Evolutionary conservation across 1,140 invertebrate genomes (phyloP).

Genomic region (Lepeophtheirus salmonis): DNA sequence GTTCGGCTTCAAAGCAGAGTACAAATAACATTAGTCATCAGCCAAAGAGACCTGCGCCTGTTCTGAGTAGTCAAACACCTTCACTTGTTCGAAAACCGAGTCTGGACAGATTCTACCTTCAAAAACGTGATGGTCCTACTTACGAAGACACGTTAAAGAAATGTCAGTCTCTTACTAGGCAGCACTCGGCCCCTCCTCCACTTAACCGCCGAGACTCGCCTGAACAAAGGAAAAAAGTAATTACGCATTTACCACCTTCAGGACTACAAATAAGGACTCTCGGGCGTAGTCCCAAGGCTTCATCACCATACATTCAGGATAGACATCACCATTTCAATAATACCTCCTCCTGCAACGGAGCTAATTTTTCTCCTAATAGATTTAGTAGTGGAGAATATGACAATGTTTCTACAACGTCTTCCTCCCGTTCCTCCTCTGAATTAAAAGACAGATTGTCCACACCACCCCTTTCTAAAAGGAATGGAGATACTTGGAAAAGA

Average conservation of each 20-base stretch:
- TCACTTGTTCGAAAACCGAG: conserved; percentile 5
- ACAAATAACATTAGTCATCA: background rate
- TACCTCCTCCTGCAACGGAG: background rate
- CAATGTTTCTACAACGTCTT: background rate
- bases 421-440: background rate
- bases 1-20: background rate
- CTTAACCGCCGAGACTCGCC: background rate
- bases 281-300: background rate
- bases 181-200: conserved; percentile 1
- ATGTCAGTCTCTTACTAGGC: conserved; percentile 13
- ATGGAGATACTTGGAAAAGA: background rate
- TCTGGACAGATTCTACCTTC: background rate
- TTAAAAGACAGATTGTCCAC: background rate
- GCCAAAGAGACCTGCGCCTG: conserved; percentile 11
- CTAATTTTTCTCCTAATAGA: conserved; percentile 6
- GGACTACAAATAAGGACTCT: conserved; percentile 5
- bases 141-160: conserved; percentile 16
- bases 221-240: conserved; percentile 4
- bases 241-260: conserved; percentile 4
- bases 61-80: conserved; percentile 2
- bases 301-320: background rate
- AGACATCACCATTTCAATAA: background rate
- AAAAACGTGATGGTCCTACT: background rate
- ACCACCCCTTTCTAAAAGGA: background rate
- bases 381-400: conserved; percentile 11